Conservation (phyloP, 1,140 invertebrate species). For the Holcopasites calliopsidis region DNA sequence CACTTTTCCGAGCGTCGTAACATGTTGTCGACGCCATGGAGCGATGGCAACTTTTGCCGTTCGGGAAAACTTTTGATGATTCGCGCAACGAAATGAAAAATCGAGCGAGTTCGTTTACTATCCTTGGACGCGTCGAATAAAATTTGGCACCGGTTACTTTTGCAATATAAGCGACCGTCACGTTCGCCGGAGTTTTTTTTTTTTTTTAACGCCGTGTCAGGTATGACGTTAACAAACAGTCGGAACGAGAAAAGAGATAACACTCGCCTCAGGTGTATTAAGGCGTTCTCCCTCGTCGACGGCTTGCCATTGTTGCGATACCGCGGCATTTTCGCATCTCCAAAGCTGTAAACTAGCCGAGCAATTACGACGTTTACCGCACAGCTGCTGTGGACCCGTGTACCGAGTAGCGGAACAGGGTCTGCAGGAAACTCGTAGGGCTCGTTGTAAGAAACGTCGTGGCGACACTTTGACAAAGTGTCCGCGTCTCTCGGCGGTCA, state of each 20-base stretch:
- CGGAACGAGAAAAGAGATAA: background rate
- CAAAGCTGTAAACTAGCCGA: background rate
- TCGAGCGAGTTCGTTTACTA: no score
- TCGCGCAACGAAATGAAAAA: no score
- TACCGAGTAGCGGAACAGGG: background rate
- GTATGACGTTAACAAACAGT: background rate
- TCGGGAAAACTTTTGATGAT: no score
- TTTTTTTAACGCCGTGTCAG: no score
- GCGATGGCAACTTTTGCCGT: no score
- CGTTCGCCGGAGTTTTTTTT: no score
- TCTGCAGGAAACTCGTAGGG: accelerated
- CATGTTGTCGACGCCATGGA: no score
- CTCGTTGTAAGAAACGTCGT: background rate
- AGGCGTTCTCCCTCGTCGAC: background rate
- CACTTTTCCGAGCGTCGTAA: no score
- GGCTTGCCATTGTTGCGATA: background rate
- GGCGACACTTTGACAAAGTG: background rate
- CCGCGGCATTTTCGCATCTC: background rate
- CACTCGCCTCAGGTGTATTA: no score
- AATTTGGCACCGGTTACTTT: no score
- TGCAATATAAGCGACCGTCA: no score
- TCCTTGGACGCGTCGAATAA: no score
- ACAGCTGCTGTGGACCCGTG: background rate
- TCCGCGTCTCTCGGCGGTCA: background rate
- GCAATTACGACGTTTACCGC: background rate